Base-by-base conservation (phyloP, 2,888 invertebrate genomes). In the Oegoconia quadripuncta region DNA sequence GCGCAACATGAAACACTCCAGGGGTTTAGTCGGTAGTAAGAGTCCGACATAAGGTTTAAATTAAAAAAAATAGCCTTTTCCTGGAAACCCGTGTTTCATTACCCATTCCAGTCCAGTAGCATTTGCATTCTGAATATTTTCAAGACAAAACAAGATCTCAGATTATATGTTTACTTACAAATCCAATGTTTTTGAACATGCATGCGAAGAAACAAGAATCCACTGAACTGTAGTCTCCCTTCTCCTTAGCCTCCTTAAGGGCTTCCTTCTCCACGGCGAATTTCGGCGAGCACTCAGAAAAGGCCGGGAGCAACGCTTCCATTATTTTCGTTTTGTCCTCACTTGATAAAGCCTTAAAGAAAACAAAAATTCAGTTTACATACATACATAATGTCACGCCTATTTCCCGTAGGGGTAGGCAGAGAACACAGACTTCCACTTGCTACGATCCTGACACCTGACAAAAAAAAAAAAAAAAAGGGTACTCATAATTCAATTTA, bases 131-230 rank as follows among this genome's bases (percentile, higher is more conserved):
- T n/a, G n/a, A n/a, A n/a, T n/a, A n/a, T n/a, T n/a, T n/a, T n/a
- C n/a, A n/a, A n/a, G n/a, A n/a, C n/a, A n/a, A n/a, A n/a, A n/a
- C n/a, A n/a, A n/a, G n/a, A n/a, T n/a, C n/a, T n/a, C n/a, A n/a
- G 20, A 7, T 20, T 7, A 6, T 20, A 5, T 1, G 3, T 38
- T 5, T 18, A 46, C 52, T 48, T 42, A 56, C 56, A 13, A 46
- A 7, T 8, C 35, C 37, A 0, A 20, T 28, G 7, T 18, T 46
- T 41, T 51, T 52, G 4, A 56, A 30, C 14, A 59, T 14, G 32
- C 69, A 69, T 12, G 58, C 63, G 7, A 61, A 20, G 20, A 70
- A 52, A 31, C 76, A 75, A 0, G 59, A 44, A 20, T 69, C 52
- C 0, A 69, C 22, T 0, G 39, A 42, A 7, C 41, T 45, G 0